Conservation (phyloP, 2,888 invertebrate species). For the Hetaerina titia region DNA sequence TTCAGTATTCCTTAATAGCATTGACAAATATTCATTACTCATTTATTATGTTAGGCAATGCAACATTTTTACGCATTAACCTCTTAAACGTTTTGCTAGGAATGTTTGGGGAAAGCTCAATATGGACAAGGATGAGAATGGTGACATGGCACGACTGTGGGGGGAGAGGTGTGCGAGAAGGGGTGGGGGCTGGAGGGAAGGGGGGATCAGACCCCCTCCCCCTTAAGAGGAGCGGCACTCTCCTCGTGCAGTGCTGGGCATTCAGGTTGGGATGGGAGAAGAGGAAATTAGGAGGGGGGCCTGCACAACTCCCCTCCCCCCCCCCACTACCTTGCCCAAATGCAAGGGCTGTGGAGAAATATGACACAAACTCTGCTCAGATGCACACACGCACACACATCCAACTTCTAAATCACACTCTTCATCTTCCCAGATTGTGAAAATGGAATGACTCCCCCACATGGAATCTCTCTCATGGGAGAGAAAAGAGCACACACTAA, state of each 20-base stretch:
- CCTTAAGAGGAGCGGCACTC: neutral
- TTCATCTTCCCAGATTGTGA: too few relatives aligned
- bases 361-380: too few relatives aligned
- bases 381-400: too few relatives aligned
- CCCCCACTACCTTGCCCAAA: too few relatives aligned
- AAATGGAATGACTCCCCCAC: too few relatives aligned
- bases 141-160: neutral
- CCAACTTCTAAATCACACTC: too few relatives aligned
- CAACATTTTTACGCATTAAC: neutral
- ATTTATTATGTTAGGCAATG: neutral
- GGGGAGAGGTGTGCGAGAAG: neutral
- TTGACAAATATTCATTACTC: neutral
- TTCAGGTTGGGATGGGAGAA: neutral
- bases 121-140: neutral
- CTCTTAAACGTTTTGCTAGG: neutral
- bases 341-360: too few relatives aligned
- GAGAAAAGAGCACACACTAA: too few relatives aligned
- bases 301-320: too few relatives aligned
- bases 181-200: neutral
- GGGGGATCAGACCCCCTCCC: neutral
- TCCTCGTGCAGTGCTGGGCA: neutral
- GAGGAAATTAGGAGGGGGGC: neutral
- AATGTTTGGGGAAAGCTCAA: slow-evolving; percentile 36
- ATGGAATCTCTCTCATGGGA: too few relatives aligned
- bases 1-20: slow-evolving; percentile 23